A percentile compares a stretch with the other conserved stretches of the same genome.
Conservation (phyloP, 2,113 vertebrate species). For the Ellobius talpinus region DNA sequence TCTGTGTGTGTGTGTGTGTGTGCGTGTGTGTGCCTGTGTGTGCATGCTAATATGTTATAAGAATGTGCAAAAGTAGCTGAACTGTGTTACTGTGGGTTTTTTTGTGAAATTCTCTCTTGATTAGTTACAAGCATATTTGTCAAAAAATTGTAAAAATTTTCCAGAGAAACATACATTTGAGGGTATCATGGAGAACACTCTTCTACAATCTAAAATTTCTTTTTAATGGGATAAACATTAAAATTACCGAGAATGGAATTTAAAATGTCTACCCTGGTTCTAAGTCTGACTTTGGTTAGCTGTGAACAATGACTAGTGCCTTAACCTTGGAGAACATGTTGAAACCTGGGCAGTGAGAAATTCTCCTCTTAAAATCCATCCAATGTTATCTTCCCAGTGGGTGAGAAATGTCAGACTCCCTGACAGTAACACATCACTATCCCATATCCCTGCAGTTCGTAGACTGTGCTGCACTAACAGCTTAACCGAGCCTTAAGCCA, state of each 20-base stretch:
- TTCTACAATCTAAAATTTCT: background rate
- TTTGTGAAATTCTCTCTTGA: background rate
- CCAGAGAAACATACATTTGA: background rate
- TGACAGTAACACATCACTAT: background rate
- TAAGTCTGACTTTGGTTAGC: background rate
- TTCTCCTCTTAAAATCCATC: background rate
- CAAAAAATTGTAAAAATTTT: background rate
- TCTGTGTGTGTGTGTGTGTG: too few species aligned
- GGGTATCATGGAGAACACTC: background rate
- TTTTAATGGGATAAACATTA: conserved; percentile 6
- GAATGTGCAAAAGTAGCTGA: background rate
- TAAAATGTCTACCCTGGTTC: background rate
- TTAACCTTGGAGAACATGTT: background rate
- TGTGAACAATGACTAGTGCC: background rate
- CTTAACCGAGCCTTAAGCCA: background rate
- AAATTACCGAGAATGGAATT: background rate
- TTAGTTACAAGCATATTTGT: conserved; percentile 21
- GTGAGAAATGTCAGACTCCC: background rate
- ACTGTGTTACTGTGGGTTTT: background rate
- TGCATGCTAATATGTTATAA: background rate
- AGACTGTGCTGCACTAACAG: too few species aligned
- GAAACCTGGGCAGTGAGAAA: background rate
- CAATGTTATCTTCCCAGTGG: background rate
- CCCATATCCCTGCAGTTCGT: too few species aligned
- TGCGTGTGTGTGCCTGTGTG: background rate